phyloP scores from a whole-genome alignment of 2,113 vertebrate genomes.

The Syngnathus typhle region DNA sequence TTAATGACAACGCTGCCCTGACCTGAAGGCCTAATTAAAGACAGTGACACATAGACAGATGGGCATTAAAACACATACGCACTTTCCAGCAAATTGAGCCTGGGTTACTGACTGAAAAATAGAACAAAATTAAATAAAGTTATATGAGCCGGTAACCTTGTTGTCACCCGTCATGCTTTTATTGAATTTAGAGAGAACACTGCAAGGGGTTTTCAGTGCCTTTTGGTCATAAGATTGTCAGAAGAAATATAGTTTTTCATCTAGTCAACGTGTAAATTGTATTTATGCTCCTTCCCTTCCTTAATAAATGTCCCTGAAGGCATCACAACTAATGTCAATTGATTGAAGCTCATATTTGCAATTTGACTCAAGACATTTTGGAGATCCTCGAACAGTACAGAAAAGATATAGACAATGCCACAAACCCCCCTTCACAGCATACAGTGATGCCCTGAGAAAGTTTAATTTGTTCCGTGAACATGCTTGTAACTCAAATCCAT shows the following conservation, averaged over 20 bases:
- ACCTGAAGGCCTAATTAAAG: slow-evolving; percentile 23
- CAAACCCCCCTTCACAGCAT: not conserved
- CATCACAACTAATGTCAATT: not conserved
- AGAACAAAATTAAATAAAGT: slow-evolving; percentile 45
- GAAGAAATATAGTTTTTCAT: not conserved
- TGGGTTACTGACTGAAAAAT: slow-evolving; percentile 9
- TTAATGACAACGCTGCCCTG: slow-evolving; percentile 23
- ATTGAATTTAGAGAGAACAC: slow-evolving; percentile 43
- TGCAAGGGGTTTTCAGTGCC: slow-evolving; percentile 5
- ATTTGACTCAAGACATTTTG: not conserved
- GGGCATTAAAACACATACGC: slow-evolving; percentile 11
- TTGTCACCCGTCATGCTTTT: slow-evolving; percentile 35
- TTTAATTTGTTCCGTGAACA: no score
- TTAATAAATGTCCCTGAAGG: not conserved
- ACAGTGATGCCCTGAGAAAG: not conserved
- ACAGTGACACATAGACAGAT: slow-evolving; percentile 15
- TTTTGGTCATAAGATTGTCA: slow-evolving; percentile 13
- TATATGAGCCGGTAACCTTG: slow-evolving; percentile 28
- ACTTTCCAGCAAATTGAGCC: slow-evolving; percentile 23
- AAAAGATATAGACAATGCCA: not conserved
- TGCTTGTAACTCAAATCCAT: no score
- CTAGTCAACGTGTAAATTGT: not conserved
- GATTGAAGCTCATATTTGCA: not conserved
- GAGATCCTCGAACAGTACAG: not conserved
- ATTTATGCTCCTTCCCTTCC: not conserved